Conservation (phyloP, 2,797 vertebrate genomes). For the Manis javanica region DNA sequence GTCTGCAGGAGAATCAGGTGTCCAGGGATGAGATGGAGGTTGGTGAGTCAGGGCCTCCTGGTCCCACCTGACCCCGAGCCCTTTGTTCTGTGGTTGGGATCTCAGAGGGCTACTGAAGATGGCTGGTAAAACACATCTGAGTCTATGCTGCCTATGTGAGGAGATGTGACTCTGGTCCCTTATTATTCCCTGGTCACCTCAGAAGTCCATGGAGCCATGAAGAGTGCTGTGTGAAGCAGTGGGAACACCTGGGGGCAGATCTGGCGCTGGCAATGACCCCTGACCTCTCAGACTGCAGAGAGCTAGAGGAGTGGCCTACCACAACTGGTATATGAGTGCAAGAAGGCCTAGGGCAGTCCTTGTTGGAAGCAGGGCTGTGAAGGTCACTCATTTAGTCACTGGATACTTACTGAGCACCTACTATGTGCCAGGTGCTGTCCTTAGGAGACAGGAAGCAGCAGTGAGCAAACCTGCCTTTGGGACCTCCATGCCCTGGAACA, state of each 20-base stretch:
- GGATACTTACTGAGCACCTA: background rate
- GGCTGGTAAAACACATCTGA: constrained; percentile 33
- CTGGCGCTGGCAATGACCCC: background rate
- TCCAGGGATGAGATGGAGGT: background rate
- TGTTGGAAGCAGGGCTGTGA: background rate
- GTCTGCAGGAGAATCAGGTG: background rate
- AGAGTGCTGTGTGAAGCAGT: background rate
- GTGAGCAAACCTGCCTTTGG: background rate
- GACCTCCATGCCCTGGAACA: background rate
- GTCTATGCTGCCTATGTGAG: background rate
- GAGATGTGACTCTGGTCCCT: background rate
- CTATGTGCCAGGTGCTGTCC: background rate
- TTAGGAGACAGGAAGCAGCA: background rate
- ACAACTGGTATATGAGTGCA: background rate
- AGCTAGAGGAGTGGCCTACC: background rate
- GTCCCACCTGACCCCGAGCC: constrained; percentile 11
- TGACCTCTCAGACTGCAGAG: background rate
- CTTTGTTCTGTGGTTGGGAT: constrained; percentile 16
- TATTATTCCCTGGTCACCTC: background rate
- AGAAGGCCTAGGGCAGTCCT: background rate
- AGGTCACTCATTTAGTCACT: background rate
- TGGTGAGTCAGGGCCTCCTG: constrained; percentile 28
- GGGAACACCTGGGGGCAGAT: background rate
- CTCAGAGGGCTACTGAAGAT: background rate
- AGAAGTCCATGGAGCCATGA: background rate